These are phyloP conservation scores for Cephus pulcher DNA, from an alignment of 2,888 invertebrate genomes.

Conservation along the genomic window DNA sequence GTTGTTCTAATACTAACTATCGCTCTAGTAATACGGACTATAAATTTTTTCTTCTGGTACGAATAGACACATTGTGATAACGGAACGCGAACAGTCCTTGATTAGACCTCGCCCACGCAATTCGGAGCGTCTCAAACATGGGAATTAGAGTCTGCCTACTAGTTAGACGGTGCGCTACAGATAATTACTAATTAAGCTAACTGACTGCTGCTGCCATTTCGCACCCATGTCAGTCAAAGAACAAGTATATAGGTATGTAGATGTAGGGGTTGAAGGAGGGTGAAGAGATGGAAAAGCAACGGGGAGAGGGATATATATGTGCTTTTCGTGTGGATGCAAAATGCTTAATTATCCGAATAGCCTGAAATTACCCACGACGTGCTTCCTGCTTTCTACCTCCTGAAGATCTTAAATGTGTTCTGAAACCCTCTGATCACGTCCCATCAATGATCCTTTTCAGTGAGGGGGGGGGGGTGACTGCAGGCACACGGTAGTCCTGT, in stretches of 20 bases:
- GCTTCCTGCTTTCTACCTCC: neutral
- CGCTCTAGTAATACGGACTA: too few relatives aligned
- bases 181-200: constrained; percentile 47
- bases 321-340: constrained; percentile 10
- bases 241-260: constrained; percentile 12
- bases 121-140: constrained; percentile 30
- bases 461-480: neutral
- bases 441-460: neutral
- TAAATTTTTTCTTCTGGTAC: too few relatives aligned
- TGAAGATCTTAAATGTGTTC: neutral
- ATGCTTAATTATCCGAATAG: constrained; percentile 30
- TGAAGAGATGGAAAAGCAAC: constrained; percentile 3
- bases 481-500: neutral
- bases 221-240: constrained; percentile 18
- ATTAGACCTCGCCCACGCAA: constrained; percentile 20
- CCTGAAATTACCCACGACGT: constrained; percentile 1
- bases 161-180: constrained; percentile 36
- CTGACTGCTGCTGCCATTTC: constrained; percentile 12
- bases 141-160: constrained; percentile 39
- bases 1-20: too few relatives aligned
- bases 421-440: neutral
- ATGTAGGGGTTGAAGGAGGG: neutral
- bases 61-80: neutral
- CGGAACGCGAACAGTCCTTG: constrained; percentile 19
- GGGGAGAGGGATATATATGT: constrained; percentile 1